A percentile compares a stretch with the other conserved stretches of the same genome.
phyloP scores from a whole-genome alignment of 1,140 invertebrate genomes.

The Schlechtendalia chinensis region DNA sequence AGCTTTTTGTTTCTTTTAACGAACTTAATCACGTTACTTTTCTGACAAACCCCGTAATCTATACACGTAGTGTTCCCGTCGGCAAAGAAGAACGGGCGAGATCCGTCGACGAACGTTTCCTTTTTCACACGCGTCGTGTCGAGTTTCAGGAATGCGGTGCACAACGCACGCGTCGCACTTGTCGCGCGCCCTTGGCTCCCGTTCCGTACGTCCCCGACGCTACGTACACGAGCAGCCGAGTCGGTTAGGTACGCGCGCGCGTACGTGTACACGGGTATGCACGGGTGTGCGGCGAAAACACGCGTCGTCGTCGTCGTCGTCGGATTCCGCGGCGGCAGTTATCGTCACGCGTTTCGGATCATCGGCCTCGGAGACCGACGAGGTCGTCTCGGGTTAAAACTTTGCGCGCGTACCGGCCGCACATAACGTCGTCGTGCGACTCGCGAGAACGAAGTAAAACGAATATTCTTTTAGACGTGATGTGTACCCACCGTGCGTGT shows the following conservation, averaged over 20 bases:
- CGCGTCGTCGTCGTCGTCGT: not conserved
- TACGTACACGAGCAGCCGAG: not conserved
- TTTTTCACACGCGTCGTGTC: too few species aligned
- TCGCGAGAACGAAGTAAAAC: not conserved
- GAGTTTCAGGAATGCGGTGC: too few species aligned
- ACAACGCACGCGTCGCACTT: too few species aligned
- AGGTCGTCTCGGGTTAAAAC: conserved; percentile 39
- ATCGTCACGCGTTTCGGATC: conserved; percentile 32
- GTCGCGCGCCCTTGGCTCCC: conserved; percentile 11
- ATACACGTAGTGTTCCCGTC: too few species aligned
- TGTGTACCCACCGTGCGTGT: too few species aligned
- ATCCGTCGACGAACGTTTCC: too few species aligned
- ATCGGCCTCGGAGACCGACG: conserved; percentile 31
- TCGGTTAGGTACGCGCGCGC: not conserved
- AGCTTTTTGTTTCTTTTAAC: too few species aligned
- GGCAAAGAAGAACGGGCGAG: too few species aligned
- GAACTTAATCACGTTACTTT: too few species aligned
- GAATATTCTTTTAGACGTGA: too few species aligned
- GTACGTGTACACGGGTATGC: too few species aligned
- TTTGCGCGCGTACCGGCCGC: not conserved
- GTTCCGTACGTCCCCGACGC: not conserved
- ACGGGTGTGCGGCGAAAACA: not conserved
- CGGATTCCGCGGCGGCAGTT: not conserved
- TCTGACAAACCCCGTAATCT: too few species aligned
- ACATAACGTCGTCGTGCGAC: conserved; percentile 12